Evolutionary conservation across 2,888 invertebrate species (phyloP), one percentile per base, ranked within the genome.

Genomic region (Thymelicus lineola): DNA sequence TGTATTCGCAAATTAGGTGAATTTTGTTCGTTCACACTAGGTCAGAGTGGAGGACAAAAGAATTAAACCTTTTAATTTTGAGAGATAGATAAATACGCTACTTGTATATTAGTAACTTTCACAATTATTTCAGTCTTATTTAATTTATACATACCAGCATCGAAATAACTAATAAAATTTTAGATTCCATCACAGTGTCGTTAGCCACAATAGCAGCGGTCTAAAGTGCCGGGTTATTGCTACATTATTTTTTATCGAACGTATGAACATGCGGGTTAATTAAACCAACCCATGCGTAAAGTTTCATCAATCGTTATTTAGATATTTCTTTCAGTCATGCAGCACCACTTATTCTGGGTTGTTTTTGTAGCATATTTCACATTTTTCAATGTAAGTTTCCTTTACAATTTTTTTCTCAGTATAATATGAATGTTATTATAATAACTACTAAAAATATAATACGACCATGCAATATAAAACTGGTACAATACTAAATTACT

Each of bases 241-340:
- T 38, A 14, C 20, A 6, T 38, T 14, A 36, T 14, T 53, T 53
- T 62, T 55, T 20, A 28, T 42, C 42, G 45, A 7, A 20, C 20
- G 10, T 38, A 45, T 4, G 0, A 12, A 28, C 28, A 10, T 14
- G 28, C 5, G 65, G 65, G 65, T 65, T 66, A 66, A 66, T 66
- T 66, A 66, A 66, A 58, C 5, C 48, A 58, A 59, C 17, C 58
- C 66, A 58, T 48, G 66, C 66, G 58, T 66, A 9, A 66, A 48
- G 38, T 66, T 66, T 58, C 66, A 48, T 66, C 66, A 66, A 66
- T 48, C 58, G 36, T 59, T 48, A 46, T 36, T 59, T 15, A 57
- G 57, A 46, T 46, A 38, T 58, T 66, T 59, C 58, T 66, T 59
- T 35, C 66, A 46, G 48, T 58, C 46, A 66, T 66, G 66, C 58